Percentiles rank a stretch among this genome's conserved stretches.
These are phyloP conservation scores for Drosophila ezoana DNA, from an alignment of 2,888 invertebrate genomes.

Conservation along the genomic window DNA sequence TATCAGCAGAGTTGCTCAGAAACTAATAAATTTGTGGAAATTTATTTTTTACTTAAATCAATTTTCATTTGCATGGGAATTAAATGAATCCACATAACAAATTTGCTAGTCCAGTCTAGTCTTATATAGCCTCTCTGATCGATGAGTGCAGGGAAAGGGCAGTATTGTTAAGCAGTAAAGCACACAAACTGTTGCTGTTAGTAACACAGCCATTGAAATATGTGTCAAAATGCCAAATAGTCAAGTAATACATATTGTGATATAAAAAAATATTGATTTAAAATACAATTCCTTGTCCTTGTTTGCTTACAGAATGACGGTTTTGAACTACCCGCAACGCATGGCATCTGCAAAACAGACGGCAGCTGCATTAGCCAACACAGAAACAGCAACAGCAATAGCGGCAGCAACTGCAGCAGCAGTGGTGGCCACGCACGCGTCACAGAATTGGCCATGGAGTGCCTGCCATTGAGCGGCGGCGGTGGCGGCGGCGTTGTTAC, in stretches of 20 bases:
- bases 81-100: neutral
- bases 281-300: neutral
- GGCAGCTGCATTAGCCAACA: constrained; percentile 64
- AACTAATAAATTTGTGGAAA: neutral
- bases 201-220: neutral
- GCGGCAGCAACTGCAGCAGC: constrained; percentile 36
- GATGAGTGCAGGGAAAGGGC: too few relatives aligned
- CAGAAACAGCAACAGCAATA: constrained; percentile 44
- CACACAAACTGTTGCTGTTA: neutral
- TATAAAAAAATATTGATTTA: neutral
- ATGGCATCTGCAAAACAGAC: constrained; percentile 66
- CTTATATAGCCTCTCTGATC: neutral
- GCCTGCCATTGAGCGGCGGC: constrained; percentile 90
- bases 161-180: too few relatives aligned
- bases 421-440: constrained; percentile 50
- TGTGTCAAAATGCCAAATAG: constrained; percentile 10
- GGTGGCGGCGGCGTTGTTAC: constrained; percentile 84
- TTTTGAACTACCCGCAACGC: constrained; percentile 70
- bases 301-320: constrained; percentile 74
- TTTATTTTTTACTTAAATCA: too few relatives aligned
- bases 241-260: neutral
- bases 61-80: neutral
- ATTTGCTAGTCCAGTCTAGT: neutral
- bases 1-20: neutral
- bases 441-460: constrained; percentile 87